A percentile compares a stretch with the other conserved stretches of the same genome.
phyloP scores from a whole-genome alignment of 53 echinoderm and acorn worm species.

The Henricia sp. region DNA sequence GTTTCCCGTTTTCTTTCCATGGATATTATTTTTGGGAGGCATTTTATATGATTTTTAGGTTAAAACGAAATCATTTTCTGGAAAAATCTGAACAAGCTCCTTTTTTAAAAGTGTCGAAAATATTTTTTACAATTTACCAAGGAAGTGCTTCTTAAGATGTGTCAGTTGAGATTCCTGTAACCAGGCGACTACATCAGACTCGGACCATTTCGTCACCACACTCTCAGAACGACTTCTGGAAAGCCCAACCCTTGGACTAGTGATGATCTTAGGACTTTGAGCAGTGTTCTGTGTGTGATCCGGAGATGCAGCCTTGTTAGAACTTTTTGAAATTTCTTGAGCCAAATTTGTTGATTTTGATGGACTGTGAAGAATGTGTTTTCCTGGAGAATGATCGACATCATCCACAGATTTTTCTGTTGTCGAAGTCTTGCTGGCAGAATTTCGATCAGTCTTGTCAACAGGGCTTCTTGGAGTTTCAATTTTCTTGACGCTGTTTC shows the following conservation, averaged over 20 bases:
- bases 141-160: conserved; percentile 42
- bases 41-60: too few relatives aligned
- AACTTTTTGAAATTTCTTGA: not conserved
- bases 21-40: too few relatives aligned
- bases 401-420: not conserved
- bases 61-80: too few relatives aligned
- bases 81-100: too few relatives aligned
- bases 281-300: not conserved
- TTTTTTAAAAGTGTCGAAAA: too few relatives aligned
- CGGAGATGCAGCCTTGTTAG: not conserved
- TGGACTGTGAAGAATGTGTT: not conserved
- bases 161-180: conserved; percentile 26
- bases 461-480: not conserved
- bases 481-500: not conserved
- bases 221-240: conserved; percentile 35
- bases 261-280: not conserved
- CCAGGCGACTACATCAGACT: conserved; percentile 31
- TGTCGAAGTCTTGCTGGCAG: not conserved
- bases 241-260: not conserved
- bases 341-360: not conserved
- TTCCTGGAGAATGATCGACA: not conserved
- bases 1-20: too few relatives aligned
- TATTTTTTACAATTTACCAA: too few relatives aligned
- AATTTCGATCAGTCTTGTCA: not conserved
- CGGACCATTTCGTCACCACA: conserved; percentile 36